Base-by-base conservation (phyloP, 2,797 vertebrate genomes). In the Heliangelus exortis region DNA sequence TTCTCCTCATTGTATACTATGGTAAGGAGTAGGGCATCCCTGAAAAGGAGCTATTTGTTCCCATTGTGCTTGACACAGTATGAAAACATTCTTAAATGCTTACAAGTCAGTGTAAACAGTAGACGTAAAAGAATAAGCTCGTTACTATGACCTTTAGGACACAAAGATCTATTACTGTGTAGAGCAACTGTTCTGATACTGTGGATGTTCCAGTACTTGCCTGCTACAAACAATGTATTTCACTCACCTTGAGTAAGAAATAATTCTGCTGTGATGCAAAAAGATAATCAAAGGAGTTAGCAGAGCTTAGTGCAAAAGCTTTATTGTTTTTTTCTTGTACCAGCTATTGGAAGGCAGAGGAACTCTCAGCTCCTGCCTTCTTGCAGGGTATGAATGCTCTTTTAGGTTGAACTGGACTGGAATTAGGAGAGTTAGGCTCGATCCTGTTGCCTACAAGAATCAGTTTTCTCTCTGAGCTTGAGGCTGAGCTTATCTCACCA, bases 41-140 rank as follows among this genome's bases (percentile, higher is more conserved):
- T 69, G 73, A 61, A 81, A 90, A 36, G 50, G 31, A 91, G 47
- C 15, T 61, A 12, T 72, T 61, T 72, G 75, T 50, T 91, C 61
- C 34, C 62, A 68, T 51, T 93, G 69, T 90, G 54, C 58, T 51
- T 26, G 12, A 36, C 41, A 74, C 76, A 71, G 47, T 19, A 39
- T n/a, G 83, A 90, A 84, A 91, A 72, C n/a, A 11, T 78, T 93
- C 54, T 78, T 73, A 78, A 88, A 54, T 29, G 28, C 29, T 80
- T 85, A 59, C 57, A 71, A 50, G 31, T 73, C 61, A 0, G 4
- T 41, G 47, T 72, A 90, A 93, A 77, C 34, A 71, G 41, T 31
- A 62, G 17, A 68, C 51, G 90, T 69, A 28, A 84, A 92, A 86
- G 36, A 94, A 84, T 47, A 81, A 91, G n/a, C 26, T 78, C 43